Base-by-base conservation (phyloP, 2,888 invertebrate species). In the Caenorhabditis panamensis region DNA sequence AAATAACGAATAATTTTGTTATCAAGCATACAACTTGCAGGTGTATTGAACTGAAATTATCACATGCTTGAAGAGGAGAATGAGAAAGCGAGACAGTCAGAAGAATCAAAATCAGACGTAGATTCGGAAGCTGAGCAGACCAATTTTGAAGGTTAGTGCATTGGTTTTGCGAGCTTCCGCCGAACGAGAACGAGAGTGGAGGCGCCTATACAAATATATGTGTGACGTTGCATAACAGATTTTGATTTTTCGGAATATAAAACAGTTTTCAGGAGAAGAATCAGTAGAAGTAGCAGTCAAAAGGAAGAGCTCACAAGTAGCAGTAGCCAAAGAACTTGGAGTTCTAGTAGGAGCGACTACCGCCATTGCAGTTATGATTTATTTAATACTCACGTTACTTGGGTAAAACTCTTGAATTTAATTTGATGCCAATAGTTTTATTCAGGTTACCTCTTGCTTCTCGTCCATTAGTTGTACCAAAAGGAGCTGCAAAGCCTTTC, bases 401-500 rank as follows among this genome's bases (percentile, higher is more conserved):
- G 79, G 72, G 78, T 79, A 31, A 54, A 64, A 44, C 62, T 56
- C 8, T 13, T 20, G 13, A 36, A 20, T n/a, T n/a, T n/a, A n/a
- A n/a, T n/a, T n/a, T n/a, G n/a, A n/a, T n/a, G n/a, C n/a, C n/a
- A n/a, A n/a, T n/a, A n/a, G n/a, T n/a, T n/a, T n/a, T n/a, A n/a
- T 75, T 22, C 24, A 66, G 66, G 13, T 26, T 75, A 6, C 28
- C 75, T 1, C 13, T 49, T 2, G 54, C 71, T 0, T n/a, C 75
- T 0, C 49, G 61, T 0, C 66, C 66, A 6, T 18, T 75, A 13
- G 75, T 75, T 0, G 66, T 75, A 20, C 26, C 64, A 9, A 69
- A 61, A 80, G 75, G 63, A 47, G 75, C 75, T 4, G 54, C 64
- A 2, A 68, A 69, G 47, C 80, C 80, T 41, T 80, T 80, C 49